phyloP scores from a whole-genome alignment of 2,888 invertebrate genomes.

The Diploptera punctata region DNA sequence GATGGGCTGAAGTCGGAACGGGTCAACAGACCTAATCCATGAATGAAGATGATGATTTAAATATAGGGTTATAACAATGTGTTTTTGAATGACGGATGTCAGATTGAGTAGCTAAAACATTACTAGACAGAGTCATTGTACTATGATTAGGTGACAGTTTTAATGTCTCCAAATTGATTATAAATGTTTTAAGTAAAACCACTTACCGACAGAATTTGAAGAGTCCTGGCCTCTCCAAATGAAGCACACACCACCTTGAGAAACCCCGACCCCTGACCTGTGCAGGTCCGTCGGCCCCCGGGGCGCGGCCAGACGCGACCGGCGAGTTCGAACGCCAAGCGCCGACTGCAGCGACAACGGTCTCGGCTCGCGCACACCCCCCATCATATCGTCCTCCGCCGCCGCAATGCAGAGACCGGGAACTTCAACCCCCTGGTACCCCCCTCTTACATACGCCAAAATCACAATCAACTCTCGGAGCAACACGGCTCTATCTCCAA shows the following conservation, averaged over 20 bases:
- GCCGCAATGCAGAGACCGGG: constrained; percentile 39
- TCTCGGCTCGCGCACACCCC: constrained; percentile 3
- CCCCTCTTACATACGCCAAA: constrained; percentile 19
- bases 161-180: too few species aligned
- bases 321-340: constrained; percentile 26
- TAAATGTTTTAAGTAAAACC: too few species aligned
- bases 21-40: too few species aligned
- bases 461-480: neutral
- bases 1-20: too few species aligned
- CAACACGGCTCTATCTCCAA: constrained; percentile 7
- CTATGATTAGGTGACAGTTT: too few species aligned
- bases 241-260: neutral
- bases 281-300: neutral
- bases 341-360: constrained; percentile 29
- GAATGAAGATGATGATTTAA: too few species aligned
- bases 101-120: too few species aligned
- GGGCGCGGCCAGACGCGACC: neutral
- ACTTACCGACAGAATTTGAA: neutral
- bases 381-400: constrained; percentile 28
- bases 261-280: constrained; percentile 26
- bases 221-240: neutral
- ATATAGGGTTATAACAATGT: too few species aligned
- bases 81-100: too few species aligned
- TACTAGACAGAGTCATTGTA: too few species aligned
- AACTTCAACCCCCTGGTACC: constrained; percentile 20